Evolutionary conservation across 2,797 vertebrate genomes (phyloP), one percentile per base, ranked within the genome.

Genomic region (Apogon talboti): DNA sequence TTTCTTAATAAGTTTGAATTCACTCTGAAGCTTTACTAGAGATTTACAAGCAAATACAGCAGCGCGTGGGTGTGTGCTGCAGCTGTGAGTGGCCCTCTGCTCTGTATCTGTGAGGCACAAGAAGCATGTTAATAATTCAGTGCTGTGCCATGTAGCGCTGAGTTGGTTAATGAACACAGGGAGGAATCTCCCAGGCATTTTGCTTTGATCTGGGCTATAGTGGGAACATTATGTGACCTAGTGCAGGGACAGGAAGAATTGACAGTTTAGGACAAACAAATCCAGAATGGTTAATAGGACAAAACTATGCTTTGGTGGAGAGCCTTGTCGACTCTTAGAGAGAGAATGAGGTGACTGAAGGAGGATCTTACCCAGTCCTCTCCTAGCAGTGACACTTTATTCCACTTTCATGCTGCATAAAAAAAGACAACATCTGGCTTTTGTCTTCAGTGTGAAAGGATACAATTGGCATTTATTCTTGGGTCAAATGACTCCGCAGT

Each of bases 71-170:
- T 65, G 69, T 66, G 28, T 42, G 74, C 35, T 66, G 56, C 71
- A 24, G 49, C 79, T 82, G 75, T 76, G 59, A 78, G 68, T 45
- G 76, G 77, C 57, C 64, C 78, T 79, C 52, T 67, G 65, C 79
- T 82, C 67, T 74, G 67, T 79, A 62, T 88, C 83, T 77, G 82
- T 66, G 81, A 83, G 81, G 82, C 78, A 76, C 53, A 75, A 73
- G 82, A 76, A 85, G 74, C 37, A 13, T 48, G 71, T 92, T 74
- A 93, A 92, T 92, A 90, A 93, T 93, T 94, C 83, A 93, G 86
- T 75, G 69, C 71, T 69, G 61, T 82, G 82, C 82, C 73, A 67
- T 81, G 82, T 82, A 66, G 81, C 74, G 76, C 56, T 45, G 74
- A 65, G 75, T 86, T 85, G 82, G 79, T 80, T 84, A 84, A 88